These are phyloP conservation scores for Peromyscus leucopus DNA, from an alignment of 2,113 vertebrate species.

Conservation along the genomic window DNA sequence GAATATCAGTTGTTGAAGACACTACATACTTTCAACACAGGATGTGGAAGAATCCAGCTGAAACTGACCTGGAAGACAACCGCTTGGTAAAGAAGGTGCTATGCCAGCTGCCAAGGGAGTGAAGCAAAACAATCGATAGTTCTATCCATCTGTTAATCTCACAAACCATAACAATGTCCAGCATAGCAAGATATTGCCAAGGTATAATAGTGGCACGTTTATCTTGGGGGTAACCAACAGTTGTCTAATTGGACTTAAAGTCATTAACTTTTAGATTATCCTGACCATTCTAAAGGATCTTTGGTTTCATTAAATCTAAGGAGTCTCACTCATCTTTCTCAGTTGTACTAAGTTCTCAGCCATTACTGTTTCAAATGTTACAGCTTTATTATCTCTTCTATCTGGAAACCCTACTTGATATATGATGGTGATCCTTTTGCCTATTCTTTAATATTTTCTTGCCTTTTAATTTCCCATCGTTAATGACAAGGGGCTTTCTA, in stretches of 20 bases:
- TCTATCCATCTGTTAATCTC: background rate
- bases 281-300: background rate
- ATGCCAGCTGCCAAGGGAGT: background rate
- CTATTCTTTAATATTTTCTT: background rate
- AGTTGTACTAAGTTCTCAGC: background rate
- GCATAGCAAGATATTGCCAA: background rate
- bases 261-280: background rate
- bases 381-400: background rate
- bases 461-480: background rate
- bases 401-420: background rate
- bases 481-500: background rate
- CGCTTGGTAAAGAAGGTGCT: background rate
- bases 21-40: background rate
- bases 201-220: background rate
- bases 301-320: background rate
- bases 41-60: background rate
- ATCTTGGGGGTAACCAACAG: background rate
- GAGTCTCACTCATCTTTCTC: background rate
- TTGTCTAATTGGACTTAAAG: background rate
- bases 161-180: background rate
- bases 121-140: background rate
- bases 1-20: background rate
- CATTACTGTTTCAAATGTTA: background rate
- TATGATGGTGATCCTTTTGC: background rate
- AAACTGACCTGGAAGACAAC: background rate